phyloP scores from a whole-genome alignment of 2,888 invertebrate species.

The Cosmia pyralina region DNA sequence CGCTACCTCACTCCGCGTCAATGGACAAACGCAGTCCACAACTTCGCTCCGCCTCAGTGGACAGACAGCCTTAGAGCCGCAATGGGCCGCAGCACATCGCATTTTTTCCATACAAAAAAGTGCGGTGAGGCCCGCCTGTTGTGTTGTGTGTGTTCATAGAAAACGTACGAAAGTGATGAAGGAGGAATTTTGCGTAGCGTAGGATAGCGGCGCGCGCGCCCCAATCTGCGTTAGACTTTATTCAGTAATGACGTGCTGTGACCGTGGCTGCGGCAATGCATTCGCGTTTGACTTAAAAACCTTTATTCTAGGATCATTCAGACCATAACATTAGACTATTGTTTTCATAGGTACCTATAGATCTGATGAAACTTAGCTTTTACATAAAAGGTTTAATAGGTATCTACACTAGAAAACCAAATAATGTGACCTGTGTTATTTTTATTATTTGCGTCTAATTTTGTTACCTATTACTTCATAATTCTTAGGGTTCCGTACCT shows the following conservation, averaged over 20 bases:
- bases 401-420: background rate
- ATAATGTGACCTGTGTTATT: background rate
- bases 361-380: conserved; percentile 1
- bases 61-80: background rate
- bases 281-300: conserved; percentile 59
- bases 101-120: background rate
- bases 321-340: conserved; percentile 24
- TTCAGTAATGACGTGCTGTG: conserved; percentile 37
- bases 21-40: too few species aligned
- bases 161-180: background rate
- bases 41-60: too few species aligned
- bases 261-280: conserved; percentile 49
- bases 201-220: too few species aligned
- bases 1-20: too few species aligned
- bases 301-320: conserved; percentile 42
- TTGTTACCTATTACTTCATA: too few species aligned
- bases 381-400: background rate
- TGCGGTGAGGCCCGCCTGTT: background rate
- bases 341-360: conserved; percentile 30
- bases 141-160: too few species aligned
- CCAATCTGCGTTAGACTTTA: background rate
- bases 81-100: background rate
- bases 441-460: conserved; percentile 5
- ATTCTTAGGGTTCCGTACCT: too few species aligned
- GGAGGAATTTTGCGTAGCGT: background rate